Evolutionary conservation across 2,888 invertebrate genomes (phyloP).

Genomic region (Mylabris sibirica): DNA sequence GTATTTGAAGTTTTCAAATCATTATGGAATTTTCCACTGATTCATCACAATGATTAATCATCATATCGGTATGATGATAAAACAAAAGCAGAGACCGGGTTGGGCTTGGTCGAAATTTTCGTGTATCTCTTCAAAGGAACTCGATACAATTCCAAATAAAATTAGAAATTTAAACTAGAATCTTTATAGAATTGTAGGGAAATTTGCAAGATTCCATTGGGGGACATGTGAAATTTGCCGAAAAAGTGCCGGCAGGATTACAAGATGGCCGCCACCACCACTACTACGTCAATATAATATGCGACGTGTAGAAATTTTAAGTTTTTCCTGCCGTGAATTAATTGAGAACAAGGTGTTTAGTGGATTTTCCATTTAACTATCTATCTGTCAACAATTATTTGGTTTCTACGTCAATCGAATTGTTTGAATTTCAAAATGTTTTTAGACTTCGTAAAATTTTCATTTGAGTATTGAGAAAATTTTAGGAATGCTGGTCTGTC

Average conservation of each 20-base stretch:
- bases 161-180: neutral
- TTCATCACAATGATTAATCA: neutral
- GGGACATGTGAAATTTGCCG: conserved; percentile 17
- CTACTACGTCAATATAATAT: conserved; percentile 32
- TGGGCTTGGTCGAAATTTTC: neutral
- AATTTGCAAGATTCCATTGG: neutral
- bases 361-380: neutral
- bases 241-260: conserved; percentile 48
- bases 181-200: neutral
- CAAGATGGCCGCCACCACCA: conserved; percentile 56
- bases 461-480: neutral
- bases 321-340: conserved; percentile 9
- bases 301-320: conserved; percentile 53
- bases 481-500: conserved; percentile 2
- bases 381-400: neutral
- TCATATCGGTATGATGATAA: neutral
- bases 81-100: neutral
- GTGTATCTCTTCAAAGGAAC: neutral
- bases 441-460: too few species aligned
- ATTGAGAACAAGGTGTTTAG: neutral
- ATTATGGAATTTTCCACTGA: neutral
- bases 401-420: neutral
- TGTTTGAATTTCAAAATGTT: neutral
- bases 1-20: neutral
- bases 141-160: neutral